Conservation (phyloP, 2,797 vertebrate species). For the Characodon lateralis region DNA sequence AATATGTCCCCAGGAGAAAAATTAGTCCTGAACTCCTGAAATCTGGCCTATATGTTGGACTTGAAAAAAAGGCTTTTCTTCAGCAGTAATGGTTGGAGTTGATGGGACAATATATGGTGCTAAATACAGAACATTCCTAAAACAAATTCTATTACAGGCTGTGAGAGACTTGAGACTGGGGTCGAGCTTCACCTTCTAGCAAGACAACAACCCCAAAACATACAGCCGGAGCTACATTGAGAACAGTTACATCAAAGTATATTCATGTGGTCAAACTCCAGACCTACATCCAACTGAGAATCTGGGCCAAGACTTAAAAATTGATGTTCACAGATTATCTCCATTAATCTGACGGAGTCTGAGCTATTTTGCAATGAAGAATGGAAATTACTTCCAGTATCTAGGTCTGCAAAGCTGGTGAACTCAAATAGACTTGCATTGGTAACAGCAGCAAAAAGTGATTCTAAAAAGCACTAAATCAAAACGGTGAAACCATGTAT, state of each 20-base stretch:
- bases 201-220: neutral
- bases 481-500: neutral
- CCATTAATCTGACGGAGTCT: neutral
- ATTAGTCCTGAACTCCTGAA: no score
- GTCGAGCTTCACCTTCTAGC: neutral
- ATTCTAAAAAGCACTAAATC: neutral
- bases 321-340: neutral
- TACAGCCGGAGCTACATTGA: neutral
- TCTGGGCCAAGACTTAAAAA: neutral
- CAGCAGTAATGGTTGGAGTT: no score
- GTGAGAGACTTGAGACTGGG: neutral
- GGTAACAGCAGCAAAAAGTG: neutral
- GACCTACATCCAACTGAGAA: neutral
- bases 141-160: neutral
- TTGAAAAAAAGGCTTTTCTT: no score
- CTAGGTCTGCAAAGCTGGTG: neutral
- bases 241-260: neutral
- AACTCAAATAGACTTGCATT: neutral
- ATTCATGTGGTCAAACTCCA: neutral
- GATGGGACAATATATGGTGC: no score
- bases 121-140: no score
- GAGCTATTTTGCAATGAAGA: conserved; percentile 1
- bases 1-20: no score
- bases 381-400: neutral
- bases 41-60: no score